Evolutionary conservation across 1,140 invertebrate species (phyloP).

Genomic region (Drosophila watanabei): DNA sequence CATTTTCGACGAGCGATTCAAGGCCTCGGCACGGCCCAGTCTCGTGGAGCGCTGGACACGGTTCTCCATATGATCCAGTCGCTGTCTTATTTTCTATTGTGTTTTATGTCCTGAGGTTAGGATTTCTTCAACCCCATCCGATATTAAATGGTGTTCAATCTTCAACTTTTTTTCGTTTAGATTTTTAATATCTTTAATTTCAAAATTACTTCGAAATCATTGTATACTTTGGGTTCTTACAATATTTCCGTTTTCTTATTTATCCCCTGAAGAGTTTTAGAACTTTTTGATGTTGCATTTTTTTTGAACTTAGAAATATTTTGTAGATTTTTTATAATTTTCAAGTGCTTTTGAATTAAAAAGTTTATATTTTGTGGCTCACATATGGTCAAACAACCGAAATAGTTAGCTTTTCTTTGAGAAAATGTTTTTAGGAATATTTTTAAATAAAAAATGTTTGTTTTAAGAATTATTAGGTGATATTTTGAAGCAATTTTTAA

Average conservation of each 20-base stretch:
- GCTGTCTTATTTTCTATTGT: background rate
- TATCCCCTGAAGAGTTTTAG: background rate
- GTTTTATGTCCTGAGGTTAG: background rate
- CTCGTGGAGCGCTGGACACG: conserved; percentile 67
- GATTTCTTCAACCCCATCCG: background rate
- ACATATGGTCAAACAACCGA: background rate
- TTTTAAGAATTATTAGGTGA: too few species aligned
- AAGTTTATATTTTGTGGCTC: background rate
- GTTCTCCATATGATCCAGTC: conserved; percentile 53
- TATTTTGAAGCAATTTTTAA: too few species aligned
- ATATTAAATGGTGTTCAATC: background rate
- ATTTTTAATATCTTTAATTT: background rate
- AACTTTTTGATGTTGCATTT: background rate
- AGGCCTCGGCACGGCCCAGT: conserved; percentile 46
- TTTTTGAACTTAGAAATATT: background rate
- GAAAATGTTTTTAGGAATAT: background rate
- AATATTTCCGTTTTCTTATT: background rate
- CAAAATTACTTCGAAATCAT: background rate
- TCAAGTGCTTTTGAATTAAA: background rate
- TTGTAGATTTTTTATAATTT: background rate
- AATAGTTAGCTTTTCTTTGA: background rate
- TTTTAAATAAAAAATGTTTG: background rate
- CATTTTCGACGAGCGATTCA: conserved; percentile 63
- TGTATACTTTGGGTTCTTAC: background rate
- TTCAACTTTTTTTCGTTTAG: background rate